Base-by-base conservation (phyloP, 2,113 vertebrate species). In the Albula glossodonta region DNA sequence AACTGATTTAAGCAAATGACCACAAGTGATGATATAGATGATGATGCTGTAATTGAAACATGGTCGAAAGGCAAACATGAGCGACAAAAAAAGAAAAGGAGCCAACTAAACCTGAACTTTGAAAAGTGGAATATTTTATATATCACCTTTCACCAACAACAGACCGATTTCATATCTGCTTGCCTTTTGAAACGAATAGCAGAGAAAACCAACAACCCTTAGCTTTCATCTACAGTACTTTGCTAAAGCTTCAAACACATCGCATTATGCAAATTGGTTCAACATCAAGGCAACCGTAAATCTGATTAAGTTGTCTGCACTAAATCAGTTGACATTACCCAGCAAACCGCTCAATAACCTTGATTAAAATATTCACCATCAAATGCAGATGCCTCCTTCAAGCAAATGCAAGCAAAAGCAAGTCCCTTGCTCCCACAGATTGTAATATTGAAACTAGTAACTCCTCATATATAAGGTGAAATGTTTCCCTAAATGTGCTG, bases 281-380 rank as follows among this genome's bases (percentile, higher is more conserved):
- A 74, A 74, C 70, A 74, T 74, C 70, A 74, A 74, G 25, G 70
- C 70, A 74, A 31, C 70, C 31, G 70, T 74, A 74, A 74, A 74
- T 74, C 70, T 25, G 70, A 74, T 74, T 74, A 74, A 74, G 70
- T 74, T 74, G 70, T 74, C 70, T 74, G 70, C 70, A 74, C 70
- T 74, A 74, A 74, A 74, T 74, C 70, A 74, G 70, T 7, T 74
- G 70, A 74, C 70, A 74, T 74, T 74, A 74, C 70, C 60, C 70
- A 31, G 70, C 70, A 74, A 74, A 74, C 70, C 70, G 22, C 70
- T 74, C 70, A 74, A 74, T 74, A 74, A 11, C 22, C 70, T 74
- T 74, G 70, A 74, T 74, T 74, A 74, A 74, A 74, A 74, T 74
- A 74, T 74, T 8, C 25, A 31, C 66, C 70, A 31, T 74, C n/a